phyloP scores from a whole-genome alignment of 1,140 invertebrate genomes.

The Battus philenor region DNA sequence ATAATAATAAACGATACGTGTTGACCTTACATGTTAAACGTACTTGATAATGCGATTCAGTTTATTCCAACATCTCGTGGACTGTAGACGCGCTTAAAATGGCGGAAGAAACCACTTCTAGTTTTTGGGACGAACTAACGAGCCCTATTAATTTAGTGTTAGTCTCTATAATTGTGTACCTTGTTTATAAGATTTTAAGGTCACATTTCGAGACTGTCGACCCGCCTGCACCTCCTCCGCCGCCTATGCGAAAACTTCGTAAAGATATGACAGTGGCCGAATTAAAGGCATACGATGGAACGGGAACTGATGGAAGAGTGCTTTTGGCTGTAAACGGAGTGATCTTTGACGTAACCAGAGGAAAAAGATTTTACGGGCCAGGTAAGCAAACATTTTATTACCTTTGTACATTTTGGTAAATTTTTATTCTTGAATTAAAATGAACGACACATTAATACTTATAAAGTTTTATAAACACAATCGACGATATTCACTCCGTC shows the following conservation, averaged over 20 bases:
- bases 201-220: slow-evolving; percentile 56
- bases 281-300: slow-evolving; percentile 60
- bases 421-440: too few relatives aligned
- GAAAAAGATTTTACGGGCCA: slow-evolving; percentile 65
- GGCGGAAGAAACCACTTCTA: slow-evolving; percentile 31
- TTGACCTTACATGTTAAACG: slow-evolving; percentile 40
- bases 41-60: slow-evolving; percentile 50
- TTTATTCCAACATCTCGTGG: slow-evolving; percentile 39
- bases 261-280: slow-evolving; percentile 64
- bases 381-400: too few relatives aligned
- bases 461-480: too few relatives aligned
- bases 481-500: too few relatives aligned
- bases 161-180: slow-evolving; percentile 56
- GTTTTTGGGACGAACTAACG: slow-evolving; percentile 60
- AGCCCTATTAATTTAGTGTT: slow-evolving; percentile 59
- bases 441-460: too few relatives aligned
- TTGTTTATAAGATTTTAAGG: slow-evolving; percentile 62
- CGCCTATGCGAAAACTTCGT: slow-evolving; percentile 51
- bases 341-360: slow-evolving; percentile 66
- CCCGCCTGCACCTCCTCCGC: slow-evolving; percentile 33
- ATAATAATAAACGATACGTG: slow-evolving; percentile 26
- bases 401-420: too few relatives aligned
- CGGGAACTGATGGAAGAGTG: slow-evolving; percentile 59
- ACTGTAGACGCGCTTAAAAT: slow-evolving; percentile 43
- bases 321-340: slow-evolving; percentile 57